Percentiles rank a stretch among this genome's conserved stretches.
phyloP scores from a whole-genome alignment of 2,797 vertebrate genomes.

The Helostoma temminkii region DNA sequence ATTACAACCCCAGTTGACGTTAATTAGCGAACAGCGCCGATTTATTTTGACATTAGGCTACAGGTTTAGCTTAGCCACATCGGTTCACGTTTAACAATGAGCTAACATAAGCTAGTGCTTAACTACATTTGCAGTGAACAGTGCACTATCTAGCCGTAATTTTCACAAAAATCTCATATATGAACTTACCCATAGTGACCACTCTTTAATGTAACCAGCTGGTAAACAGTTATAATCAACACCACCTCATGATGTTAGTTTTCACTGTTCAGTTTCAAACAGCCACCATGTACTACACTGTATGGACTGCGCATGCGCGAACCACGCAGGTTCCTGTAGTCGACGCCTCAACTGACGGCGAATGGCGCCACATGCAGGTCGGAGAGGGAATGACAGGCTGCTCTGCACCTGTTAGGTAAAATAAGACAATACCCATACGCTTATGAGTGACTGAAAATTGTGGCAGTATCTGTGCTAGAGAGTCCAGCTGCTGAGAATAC shows the following conservation, averaged over 20 bases:
- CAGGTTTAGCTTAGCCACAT: no score
- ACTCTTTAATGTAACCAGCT: neutral
- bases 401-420: no score
- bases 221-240: neutral
- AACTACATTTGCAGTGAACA: neutral
- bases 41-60: no score
- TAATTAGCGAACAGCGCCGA: no score
- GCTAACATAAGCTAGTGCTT: constrained; percentile 21
- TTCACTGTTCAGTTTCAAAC: constrained; percentile 19
- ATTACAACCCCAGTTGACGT: no score
- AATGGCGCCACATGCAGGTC: constrained; percentile 35
- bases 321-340: neutral
- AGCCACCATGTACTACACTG: constrained; percentile 14
- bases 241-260: neutral
- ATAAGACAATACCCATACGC: no score
- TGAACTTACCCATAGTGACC: constrained; percentile 70
- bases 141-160: neutral
- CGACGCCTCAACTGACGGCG: accelerated
- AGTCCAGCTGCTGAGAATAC: no score
- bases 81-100: neutral
- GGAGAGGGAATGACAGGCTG: neutral
- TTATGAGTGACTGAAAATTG: no score
- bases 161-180: neutral
- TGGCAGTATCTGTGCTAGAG: no score
- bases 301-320: constrained; percentile 25